Base-by-base conservation (phyloP, 2,888 invertebrate species). In the Sipunculus nudus region DNA sequence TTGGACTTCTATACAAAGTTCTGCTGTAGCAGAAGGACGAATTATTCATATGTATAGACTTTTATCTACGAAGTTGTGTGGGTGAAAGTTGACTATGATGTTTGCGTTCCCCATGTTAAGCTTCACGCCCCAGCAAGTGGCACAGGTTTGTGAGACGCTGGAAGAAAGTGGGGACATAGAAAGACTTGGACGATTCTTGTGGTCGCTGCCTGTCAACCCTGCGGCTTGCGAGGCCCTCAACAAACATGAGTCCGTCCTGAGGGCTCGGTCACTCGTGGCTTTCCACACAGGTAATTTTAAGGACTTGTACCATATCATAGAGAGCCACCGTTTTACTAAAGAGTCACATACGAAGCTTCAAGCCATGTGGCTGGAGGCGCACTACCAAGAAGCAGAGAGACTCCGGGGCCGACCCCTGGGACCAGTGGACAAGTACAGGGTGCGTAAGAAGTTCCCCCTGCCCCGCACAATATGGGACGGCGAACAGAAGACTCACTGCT, bases 391-490 rank as follows among this genome's bases (percentile, higher is more conserved):
- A 82, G 94, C 94, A 21, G 94, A 95, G 82, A 93, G 93, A 79
- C 86, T 93, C 41, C 87, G 95, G 3, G 94, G 94, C 31, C 86
- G 94, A 74, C 93, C 94, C n/a, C 85, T 95, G 53, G 94, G 95
- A 1, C 94, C 95, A 2, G 95, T 95, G 32, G 95, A 95, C 85
- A 95, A 95, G 82, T 95, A 95, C 85, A 87, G 93, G 32, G 94
- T 95, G 46, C 86, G 95, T 46, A 95, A 95, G 88, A 95, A 95
- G 89, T 94, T 92, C 79, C 95, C 95, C 0, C 84, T 94, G 79
- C 94, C 94, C 45, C 86, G 93, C 52, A 95, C 94, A 47, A 95
- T 95, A 72, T 95, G 94, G 94, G 95, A 95, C 84, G 95, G 95
- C 47, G 95, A 96, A 80, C 94, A 95, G 85, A 96, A 95, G 85